Evolutionary conservation across 2,113 vertebrate species (phyloP).

Genomic region (Oreochromis aureus): DNA sequence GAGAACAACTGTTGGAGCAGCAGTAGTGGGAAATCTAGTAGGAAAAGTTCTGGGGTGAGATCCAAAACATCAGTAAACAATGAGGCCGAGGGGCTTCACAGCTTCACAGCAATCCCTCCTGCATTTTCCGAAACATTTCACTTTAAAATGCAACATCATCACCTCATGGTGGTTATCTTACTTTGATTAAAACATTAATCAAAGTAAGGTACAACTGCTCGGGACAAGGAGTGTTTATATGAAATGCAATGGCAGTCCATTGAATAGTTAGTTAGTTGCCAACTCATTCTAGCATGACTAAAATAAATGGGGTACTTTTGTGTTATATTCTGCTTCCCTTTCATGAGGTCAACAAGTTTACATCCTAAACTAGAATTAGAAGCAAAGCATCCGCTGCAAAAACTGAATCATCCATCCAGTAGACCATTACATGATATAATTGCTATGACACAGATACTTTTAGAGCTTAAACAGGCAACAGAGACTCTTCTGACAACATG

Average conservation of each 20-base stretch:
- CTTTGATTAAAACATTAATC: not conserved
- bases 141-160: not conserved
- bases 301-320: not conserved
- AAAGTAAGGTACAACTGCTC: not conserved
- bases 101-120: not conserved
- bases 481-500: slow-evolving; percentile 6
- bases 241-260: not conserved
- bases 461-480: not conserved
- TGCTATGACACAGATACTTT: not conserved
- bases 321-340: not conserved
- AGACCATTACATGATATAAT: not conserved
- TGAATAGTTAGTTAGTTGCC: not conserved
- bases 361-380: not conserved
- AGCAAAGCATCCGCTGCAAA: not conserved
- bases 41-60: not conserved
- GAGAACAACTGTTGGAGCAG: not conserved
- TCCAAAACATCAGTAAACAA: not conserved
- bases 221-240: not conserved
- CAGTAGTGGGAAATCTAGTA: not conserved
- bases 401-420: not conserved
- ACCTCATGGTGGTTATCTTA: not conserved
- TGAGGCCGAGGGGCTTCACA: not conserved
- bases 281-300: not conserved
- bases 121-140: not conserved
- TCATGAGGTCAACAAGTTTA: not conserved